Base-by-base conservation (phyloP, 92 coral and sea anemone species). In the Porites rus region DNA sequence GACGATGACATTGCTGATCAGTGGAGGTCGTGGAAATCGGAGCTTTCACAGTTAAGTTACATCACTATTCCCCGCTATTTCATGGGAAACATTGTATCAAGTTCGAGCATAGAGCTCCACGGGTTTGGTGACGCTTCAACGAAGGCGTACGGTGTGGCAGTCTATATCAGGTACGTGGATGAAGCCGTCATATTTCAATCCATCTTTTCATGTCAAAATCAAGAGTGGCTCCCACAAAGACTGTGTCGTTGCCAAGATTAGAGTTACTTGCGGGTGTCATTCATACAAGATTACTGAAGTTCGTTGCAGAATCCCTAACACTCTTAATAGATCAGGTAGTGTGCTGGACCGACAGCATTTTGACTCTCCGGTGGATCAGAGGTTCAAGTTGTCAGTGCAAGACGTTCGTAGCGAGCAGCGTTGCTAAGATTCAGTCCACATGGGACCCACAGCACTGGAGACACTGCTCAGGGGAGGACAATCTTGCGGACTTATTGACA, bases 401-500 rank as follows among this genome's bases (percentile, higher is more conserved):
- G 43, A 31, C 85, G 20, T 80, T 80, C 5, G 76, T 80, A 14
- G 56, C 85, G 8, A 80, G 1, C 19, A 46, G 53, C 0, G 85
- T 68, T 4, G 51, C 74, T 8, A 67, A 80, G 9, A 80, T 80
- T 13, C 76, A 80, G 63, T 46, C 75, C 28, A 19, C 60, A 58
- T 68, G 75, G 75, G 85, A 80, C 43, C 76, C 85, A 1, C 46
- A 80, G 16, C 28, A 28, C 0, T 80, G 76, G 85, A 80, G 10
- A 19, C 63, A 80, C 64, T 68, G 85, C 46, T 60, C 80, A 24
- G 90, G 93, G 50, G 86, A 81, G 82, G 88, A 76, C 43, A 90
- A 90, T 79, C 93, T 85, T 46, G 93, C 88, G 1, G 93, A 86
- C 73, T 18, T 90, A 16, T 64, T 81, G 58, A 80, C 88, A 9